A percentile compares a stretch with the other conserved stretches of the same genome.
phyloP scores from a whole-genome alignment of 1,140 invertebrate genomes.

The Ceratina calcarata region DNA sequence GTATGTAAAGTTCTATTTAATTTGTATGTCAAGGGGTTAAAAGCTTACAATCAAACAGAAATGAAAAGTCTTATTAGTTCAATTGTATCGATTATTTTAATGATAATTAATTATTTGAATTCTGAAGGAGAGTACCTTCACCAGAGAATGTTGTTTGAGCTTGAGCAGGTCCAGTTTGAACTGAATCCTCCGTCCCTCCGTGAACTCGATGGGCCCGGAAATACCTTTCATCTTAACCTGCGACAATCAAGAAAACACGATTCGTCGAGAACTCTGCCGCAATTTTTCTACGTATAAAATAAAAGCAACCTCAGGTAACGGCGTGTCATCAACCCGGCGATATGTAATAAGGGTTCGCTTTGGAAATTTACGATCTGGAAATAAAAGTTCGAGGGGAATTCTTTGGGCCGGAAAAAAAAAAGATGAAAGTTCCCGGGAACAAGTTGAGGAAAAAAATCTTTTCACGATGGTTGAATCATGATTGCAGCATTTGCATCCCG shows the following conservation, averaged over 20 bases:
- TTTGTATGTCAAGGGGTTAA: too few species aligned
- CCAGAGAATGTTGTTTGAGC: constrained; percentile 86
- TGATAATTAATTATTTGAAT: neutral
- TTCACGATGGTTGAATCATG: constrained; percentile 33
- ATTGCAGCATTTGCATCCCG: constrained; percentile 39
- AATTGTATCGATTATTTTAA: too few species aligned
- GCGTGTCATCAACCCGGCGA: neutral
- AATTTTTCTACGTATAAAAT: too few species aligned
- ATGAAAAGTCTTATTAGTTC: too few species aligned
- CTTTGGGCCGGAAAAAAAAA: neutral
- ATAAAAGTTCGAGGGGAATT: neutral
- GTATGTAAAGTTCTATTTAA: too few species aligned
- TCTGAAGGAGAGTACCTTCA: constrained; percentile 79
- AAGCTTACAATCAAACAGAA: too few species aligned
- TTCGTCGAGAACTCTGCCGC: neutral
- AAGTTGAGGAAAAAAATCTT: neutral
- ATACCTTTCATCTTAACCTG: constrained; percentile 89
- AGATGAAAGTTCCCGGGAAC: neutral
- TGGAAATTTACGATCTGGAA: too few species aligned
- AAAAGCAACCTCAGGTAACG: too few species aligned
- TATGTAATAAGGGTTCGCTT: neutral
- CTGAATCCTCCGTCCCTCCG: constrained; percentile 86
- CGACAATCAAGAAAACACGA: constrained; percentile 38
- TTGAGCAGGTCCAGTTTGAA: constrained; percentile 90
- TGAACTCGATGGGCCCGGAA: constrained; percentile 89